Percentiles rank a stretch among this genome's conserved stretches.
phyloP scores from a whole-genome alignment of 2,888 invertebrate genomes.

The Euplagia quadripunctaria region DNA sequence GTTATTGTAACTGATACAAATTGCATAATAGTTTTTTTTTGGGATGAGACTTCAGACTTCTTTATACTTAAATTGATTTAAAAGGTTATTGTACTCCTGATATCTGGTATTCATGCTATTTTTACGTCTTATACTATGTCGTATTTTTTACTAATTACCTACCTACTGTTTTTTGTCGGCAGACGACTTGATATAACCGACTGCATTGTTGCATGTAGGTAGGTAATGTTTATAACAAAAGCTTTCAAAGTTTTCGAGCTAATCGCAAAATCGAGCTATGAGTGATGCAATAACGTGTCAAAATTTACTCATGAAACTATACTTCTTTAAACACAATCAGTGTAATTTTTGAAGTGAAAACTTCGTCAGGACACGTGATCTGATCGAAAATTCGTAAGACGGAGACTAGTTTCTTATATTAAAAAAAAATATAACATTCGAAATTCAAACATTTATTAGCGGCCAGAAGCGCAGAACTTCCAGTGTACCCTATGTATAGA shows the following conservation, averaged over 20 bases:
- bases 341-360: no score
- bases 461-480: no score
- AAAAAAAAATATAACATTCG: no score
- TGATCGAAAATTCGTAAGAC: no score
- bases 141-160: slow-evolving; percentile 48
- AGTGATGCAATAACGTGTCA: no score
- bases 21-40: slow-evolving; percentile 52
- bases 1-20: slow-evolving; percentile 54
- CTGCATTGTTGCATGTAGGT: slow-evolving; percentile 7
- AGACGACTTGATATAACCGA: slow-evolving; percentile 19
- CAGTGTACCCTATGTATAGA: no score
- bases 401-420: no score
- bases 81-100: slow-evolving; percentile 55
- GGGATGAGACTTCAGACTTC: slow-evolving; percentile 43
- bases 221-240: slow-evolving; percentile 14
- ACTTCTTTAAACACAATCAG: no score
- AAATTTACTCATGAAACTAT: no score
- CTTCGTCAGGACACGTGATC: no score
- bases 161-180: slow-evolving; percentile 17
- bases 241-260: slow-evolving; percentile 2
- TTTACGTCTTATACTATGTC: slow-evolving; percentile 34
- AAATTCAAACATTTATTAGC: no score
- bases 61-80: slow-evolving; percentile 55
- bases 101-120: slow-evolving; percentile 38
- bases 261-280: no score